Evolutionary conservation across 2,888 invertebrate species (phyloP), one percentile per base, ranked within the genome.

Genomic region (Hecatera dysodea): DNA sequence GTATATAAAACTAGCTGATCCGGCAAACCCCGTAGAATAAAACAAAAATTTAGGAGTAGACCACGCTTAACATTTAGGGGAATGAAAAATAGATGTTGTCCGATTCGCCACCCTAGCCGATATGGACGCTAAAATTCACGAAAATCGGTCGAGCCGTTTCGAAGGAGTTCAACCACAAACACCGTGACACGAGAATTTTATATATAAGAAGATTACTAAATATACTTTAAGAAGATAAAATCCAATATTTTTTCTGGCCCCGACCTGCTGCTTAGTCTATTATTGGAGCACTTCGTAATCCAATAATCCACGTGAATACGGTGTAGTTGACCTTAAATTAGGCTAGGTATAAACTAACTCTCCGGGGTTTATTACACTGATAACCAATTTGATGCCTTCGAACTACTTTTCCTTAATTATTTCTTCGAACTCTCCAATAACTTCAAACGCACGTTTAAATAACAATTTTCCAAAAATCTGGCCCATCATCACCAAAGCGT

Each of bases 251-350:
- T 1, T 12, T 75, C 59, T 60, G 48, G 48, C 19, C 59, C 12
- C 8, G 42, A 24, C 42, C 44, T 57, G 22, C 36, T 44, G 12
- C 22, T 29, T 12, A 57, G 46, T 36, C 73, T 74, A 56, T 33
- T 55, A 33, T 12, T 36, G 6, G 11, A 36, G 12, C 36, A 9
- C 44, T 53, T 19, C 44, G 27, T 44, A 53, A 46, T 70, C 19
- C 22, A 72, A 52, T 70, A 61, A 72, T 19, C 0, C 50, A 61
- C n/a, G 61, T 24, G 24, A 72, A 72, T 29, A 8, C 33, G 8
- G 8, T 60, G 19, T 15, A 50, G 15, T 65, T 29, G 9, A 29
- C 22, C 22, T 22, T 42, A 9, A 36, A 2, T 29, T n/a, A 42
- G 42, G 17, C 12, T 29, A 7, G 19, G 42, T 44, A 19, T 19